Base-by-base conservation (phyloP, 2,888 invertebrate species). In the Orgyia antiqua region DNA sequence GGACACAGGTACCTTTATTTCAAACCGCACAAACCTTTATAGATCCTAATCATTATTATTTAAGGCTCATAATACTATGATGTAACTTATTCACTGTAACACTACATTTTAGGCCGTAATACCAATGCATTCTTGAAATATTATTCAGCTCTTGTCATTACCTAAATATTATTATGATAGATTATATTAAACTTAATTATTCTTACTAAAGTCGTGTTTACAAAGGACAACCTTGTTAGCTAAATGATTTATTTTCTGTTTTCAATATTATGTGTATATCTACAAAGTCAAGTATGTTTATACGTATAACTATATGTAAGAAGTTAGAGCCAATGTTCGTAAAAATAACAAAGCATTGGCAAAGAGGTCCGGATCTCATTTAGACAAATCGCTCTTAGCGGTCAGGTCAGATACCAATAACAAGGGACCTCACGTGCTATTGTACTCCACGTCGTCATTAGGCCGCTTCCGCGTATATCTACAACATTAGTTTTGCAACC, bases 371-470 rank as follows among this genome's bases (percentile, higher is more conserved):
- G 84, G 83, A 82, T 82, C 82, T 84, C 82, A 82, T 84, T 83
- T 83, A 78, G 82, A 84, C 84, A 83, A 84, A 84, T 84, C 82
- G 80, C 73, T 79, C 69, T 78, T 82, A 78, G 82, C 82, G 83
- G 83, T 83, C 79, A 82, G 76, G 78, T 78, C 82, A 77, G 82
- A 82, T 78, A 80, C 79, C 83, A 83, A 83, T 83, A 84, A 83
- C 74, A 84, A 83, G 82, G 76, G 68, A 38, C 56, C 71, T 73
- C 73, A 70, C 71, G 71, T 80, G 78, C 80, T 78, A 83, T 84
- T 84, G 84, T 84, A 70, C 65, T 74, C 70, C 61, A 60, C 63
- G 71, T 72, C 77, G 73, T 83, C 84, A 82, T 84, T 83, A 84
- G 82, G 72, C 66, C 70, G 76, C 72, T 82, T 82, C 80, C 83